Conservation (phyloP, 2,888 invertebrate genomes). For the Agrotis segetum region DNA sequence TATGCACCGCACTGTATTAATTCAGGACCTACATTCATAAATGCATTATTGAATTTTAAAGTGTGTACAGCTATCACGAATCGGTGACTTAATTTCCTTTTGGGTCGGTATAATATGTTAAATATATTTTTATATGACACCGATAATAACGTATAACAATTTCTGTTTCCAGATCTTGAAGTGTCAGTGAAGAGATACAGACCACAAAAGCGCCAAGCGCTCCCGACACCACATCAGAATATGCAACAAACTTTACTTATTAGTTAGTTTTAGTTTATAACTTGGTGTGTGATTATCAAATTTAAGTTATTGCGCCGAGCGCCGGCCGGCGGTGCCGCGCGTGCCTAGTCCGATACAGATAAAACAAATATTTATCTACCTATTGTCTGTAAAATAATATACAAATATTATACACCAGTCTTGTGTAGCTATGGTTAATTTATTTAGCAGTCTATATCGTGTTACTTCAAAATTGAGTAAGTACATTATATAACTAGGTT, state of each 20-base stretch:
- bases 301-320: conserved; percentile 88
- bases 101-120: conserved; percentile 37
- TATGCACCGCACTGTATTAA: conserved; percentile 6
- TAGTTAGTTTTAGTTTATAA: conserved; percentile 86
- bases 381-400: conserved; percentile 85
- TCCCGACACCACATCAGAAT: conserved; percentile 80
- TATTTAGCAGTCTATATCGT: conserved; percentile 86
- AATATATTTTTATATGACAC: neutral
- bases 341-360: conserved; percentile 90
- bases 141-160: conserved; percentile 43
- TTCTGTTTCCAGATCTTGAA: conserved; percentile 86
- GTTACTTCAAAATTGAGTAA: conserved; percentile 83
- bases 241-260: conserved; percentile 87
- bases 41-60: conserved; percentile 8
- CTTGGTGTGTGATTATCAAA: conserved; percentile 88
- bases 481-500: conserved; percentile 82
- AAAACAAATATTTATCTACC: conserved; percentile 88
- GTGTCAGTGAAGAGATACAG: conserved; percentile 76
- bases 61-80: conserved; percentile 27
- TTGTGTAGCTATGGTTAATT: conserved; percentile 88
- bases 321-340: conserved; percentile 83
- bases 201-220: conserved; percentile 81
- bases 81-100: conserved; percentile 39
- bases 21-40: conserved; percentile 7
- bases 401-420: conserved; percentile 83